Evolutionary conservation across 2,113 vertebrate genomes (phyloP).

Genomic region (Dipodomys spectabilis): DNA sequence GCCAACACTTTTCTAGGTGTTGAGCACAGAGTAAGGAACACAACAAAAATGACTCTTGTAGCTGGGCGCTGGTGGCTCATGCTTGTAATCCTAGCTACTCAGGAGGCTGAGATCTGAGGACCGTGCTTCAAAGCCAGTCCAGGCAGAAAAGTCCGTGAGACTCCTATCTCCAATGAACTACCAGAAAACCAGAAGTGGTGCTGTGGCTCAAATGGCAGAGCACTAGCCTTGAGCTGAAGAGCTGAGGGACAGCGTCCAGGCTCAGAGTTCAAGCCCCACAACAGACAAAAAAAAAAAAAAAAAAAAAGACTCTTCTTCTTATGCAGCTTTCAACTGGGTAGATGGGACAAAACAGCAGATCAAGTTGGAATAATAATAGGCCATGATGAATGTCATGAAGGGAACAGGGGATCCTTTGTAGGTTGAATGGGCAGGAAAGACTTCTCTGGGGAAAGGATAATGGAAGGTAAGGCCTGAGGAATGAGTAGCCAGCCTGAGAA

Average conservation of each 20-base stretch:
- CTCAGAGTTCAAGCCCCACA: no score
- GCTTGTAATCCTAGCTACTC: no score
- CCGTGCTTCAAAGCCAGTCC: no score
- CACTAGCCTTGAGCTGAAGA: no score
- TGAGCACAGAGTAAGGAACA: not conserved
- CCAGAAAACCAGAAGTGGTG: no score
- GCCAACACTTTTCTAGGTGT: not conserved
- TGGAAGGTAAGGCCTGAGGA: not conserved
- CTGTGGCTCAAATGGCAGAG: no score
- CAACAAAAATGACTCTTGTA: not conserved
- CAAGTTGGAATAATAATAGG: not conserved
- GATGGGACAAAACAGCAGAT: not conserved
- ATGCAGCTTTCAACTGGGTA: not conserved
- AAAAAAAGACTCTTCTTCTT: not conserved
- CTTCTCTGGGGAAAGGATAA: not conserved
- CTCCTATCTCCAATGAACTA: no score
- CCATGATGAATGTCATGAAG: not conserved
- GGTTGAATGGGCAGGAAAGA: not conserved
- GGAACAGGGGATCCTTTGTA: not conserved
- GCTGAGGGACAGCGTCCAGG: no score
- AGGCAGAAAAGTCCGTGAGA: no score
- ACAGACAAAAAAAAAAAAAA: no score
- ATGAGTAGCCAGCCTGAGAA: not conserved
- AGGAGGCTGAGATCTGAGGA: no score
- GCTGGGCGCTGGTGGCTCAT: no score